These are phyloP conservation scores for Tribolium castaneum DNA, from an alignment of 1,140 invertebrate species.

Conservation along the genomic window DNA sequence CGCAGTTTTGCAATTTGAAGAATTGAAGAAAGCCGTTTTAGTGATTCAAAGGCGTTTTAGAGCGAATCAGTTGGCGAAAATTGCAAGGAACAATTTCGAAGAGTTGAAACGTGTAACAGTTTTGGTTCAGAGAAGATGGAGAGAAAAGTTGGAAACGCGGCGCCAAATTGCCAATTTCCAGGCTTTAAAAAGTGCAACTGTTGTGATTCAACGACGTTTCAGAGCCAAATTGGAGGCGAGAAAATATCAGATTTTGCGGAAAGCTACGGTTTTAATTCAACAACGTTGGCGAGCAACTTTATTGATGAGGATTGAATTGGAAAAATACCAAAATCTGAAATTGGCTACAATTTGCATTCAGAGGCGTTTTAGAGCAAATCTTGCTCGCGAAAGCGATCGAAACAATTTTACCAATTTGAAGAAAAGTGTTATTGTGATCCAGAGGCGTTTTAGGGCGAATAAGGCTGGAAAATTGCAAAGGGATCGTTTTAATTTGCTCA, in stretches of 20 bases:
- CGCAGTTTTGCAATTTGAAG: conserved; percentile 56
- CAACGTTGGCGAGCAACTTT: conserved; percentile 62
- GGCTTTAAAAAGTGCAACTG: conserved; percentile 59
- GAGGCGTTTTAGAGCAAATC: conserved; percentile 62
- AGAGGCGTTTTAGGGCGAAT: conserved; percentile 62
- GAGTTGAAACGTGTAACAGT: conserved; percentile 59
- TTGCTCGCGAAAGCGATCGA: conserved; percentile 58
- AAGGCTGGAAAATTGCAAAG: background rate
- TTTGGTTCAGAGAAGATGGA: conserved; percentile 60
- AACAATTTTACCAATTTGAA: conserved; percentile 59
- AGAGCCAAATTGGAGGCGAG: conserved; percentile 51
- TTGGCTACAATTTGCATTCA: conserved; percentile 65
- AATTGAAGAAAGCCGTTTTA: conserved; percentile 58
- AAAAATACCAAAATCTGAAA: conserved; percentile 63
- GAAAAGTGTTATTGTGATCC: conserved; percentile 54
- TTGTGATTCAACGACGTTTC: conserved; percentile 66
- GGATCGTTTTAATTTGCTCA: conserved; percentile 46
- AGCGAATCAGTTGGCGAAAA: conserved; percentile 62
- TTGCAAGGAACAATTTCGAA: conserved; percentile 50
- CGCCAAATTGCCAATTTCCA: conserved; percentile 60
- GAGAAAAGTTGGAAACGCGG: conserved; percentile 52
- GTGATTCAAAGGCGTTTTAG: conserved; percentile 64
- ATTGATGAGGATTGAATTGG: conserved; percentile 59
- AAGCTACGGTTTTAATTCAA: conserved; percentile 65
- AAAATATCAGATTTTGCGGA: conserved; percentile 54